Base-by-base conservation (phyloP, 2,797 vertebrate genomes). In the Champsocephalus esox region DNA sequence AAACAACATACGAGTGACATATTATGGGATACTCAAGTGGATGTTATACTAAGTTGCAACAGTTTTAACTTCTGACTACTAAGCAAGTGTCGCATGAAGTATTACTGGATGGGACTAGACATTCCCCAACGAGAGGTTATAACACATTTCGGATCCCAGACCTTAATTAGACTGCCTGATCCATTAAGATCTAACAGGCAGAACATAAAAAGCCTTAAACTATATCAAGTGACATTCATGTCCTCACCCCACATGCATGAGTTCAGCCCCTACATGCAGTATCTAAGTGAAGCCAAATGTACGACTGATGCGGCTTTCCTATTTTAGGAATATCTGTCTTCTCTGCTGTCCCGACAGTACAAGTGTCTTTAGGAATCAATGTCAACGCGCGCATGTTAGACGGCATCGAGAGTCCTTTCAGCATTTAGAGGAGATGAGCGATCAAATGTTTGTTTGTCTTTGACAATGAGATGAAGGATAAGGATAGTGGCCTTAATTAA, bases 281-380 rank as follows among this genome's bases (percentile, higher is more conserved):
- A 52, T 59, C 34, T 56, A 76, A 49, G 46, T 9, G 41, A 72
- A 55, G 75, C 57, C 75, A 75, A 52, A 77, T 41, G 66, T 28
- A 72, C 17, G 45, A 45, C 14, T 38, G 56, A 67, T 56, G 34
- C 56, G 10, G 65, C 61, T 41, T 55, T 78, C 60, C 63, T 70
- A 52, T 78, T 85, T 63, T 64, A 65, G 63, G 46, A 21, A 16
- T 44, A 70, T 70, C 77, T 44, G 71, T 80, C 61, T 73, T 59
- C 61, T 75, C 24, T 41, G 50, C 17, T 5, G 64, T 75, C 65
- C 76, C 87, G 75, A 70, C 46, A 81, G 82, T 80, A 75, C 71
- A 79, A 66, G 34, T 9, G 43, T 70, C 52, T 59, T 74, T 13
- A 61, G 14, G 2, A 75, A 60, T 66, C 69, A 67, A 28, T 61